Conservation (phyloP, 2,888 invertebrate genomes). For the Platycheirus albimanus region DNA sequence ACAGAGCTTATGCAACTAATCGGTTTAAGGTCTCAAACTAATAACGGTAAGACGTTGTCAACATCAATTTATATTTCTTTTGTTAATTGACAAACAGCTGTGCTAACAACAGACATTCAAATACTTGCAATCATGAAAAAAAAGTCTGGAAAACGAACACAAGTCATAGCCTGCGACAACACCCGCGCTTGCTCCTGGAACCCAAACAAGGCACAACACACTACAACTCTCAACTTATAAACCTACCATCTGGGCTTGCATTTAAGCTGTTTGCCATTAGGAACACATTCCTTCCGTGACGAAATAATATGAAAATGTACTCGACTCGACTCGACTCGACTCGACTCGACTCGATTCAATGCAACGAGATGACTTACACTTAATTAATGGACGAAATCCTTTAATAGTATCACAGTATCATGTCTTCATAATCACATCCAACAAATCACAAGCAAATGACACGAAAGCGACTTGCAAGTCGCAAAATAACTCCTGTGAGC, state of each 20-base stretch:
- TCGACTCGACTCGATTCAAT: constrained; percentile 21
- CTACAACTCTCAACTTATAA: no score
- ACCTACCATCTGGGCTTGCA: neutral
- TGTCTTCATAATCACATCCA: constrained; percentile 73
- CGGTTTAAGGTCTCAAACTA: constrained; percentile 33
- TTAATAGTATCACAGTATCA: constrained; percentile 73
- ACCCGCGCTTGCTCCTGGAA: neutral
- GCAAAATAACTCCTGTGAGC: constrained; percentile 71
- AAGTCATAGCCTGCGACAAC: constrained; percentile 17
- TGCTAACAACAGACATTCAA: constrained; percentile 49
- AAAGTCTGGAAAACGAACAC: neutral
- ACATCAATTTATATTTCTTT: constrained; percentile 60
- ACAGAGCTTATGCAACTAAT: constrained; percentile 20
- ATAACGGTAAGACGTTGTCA: constrained; percentile 47
- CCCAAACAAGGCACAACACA: no score
- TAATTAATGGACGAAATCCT: constrained; percentile 73
- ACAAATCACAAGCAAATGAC: constrained; percentile 74
- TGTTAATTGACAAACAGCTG: constrained; percentile 65
- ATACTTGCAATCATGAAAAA: constrained; percentile 45
- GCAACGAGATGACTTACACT: constrained; percentile 68
- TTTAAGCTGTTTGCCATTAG: constrained; percentile 15
- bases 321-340: no score
- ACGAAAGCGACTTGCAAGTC: constrained; percentile 64
- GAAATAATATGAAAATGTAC: constrained; percentile 71
- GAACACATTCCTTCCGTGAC: constrained; percentile 62